A percentile compares a stretch with the other conserved stretches of the same genome.
Evolutionary conservation across 2,888 invertebrate species (phyloP).

Genomic region (Drosophila prolongata): DNA sequence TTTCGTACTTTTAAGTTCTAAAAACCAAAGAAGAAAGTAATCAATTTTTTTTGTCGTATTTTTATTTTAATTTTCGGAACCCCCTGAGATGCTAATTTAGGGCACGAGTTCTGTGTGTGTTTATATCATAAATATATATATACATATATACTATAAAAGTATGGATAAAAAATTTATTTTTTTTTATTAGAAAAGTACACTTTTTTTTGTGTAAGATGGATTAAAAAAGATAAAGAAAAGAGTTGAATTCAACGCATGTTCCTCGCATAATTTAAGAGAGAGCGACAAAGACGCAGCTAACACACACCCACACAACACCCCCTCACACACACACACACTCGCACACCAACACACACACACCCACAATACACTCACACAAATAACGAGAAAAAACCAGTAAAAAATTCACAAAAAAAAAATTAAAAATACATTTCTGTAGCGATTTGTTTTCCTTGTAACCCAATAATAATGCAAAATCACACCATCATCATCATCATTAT

Average conservation of each 20-base stretch:
- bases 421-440: constrained; percentile 51
- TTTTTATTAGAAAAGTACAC: constrained; percentile 46
- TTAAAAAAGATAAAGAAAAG: constrained; percentile 26
- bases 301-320: constrained; percentile 33
- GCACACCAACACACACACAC: constrained; percentile 5
- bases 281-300: constrained; percentile 70
- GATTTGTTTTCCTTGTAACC: constrained; percentile 67
- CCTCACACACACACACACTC: constrained; percentile 4
- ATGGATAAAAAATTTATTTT: constrained; percentile 38
- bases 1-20: constrained; percentile 76
- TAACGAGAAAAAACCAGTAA: constrained; percentile 22
- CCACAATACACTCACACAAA: constrained; percentile 10
- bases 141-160: constrained; percentile 9
- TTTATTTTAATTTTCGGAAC: constrained; percentile 26
- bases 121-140: constrained; percentile 40
- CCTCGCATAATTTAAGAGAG: constrained; percentile 80
- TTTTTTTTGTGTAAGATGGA: constrained; percentile 47
- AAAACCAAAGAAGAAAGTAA: constrained; percentile 78
- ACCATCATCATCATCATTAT: constrained; percentile 27
- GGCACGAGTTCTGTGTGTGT: constrained; percentile 62
- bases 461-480: constrained; percentile 24
- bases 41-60: constrained; percentile 54
- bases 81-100: constrained; percentile 44
- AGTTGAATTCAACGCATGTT: constrained; percentile 77
- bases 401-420: constrained; percentile 41